Percentiles rank a stretch among this genome's conserved stretches.
Conservation (phyloP, 2,113 vertebrate genomes). For the Okapia johnstoni region DNA sequence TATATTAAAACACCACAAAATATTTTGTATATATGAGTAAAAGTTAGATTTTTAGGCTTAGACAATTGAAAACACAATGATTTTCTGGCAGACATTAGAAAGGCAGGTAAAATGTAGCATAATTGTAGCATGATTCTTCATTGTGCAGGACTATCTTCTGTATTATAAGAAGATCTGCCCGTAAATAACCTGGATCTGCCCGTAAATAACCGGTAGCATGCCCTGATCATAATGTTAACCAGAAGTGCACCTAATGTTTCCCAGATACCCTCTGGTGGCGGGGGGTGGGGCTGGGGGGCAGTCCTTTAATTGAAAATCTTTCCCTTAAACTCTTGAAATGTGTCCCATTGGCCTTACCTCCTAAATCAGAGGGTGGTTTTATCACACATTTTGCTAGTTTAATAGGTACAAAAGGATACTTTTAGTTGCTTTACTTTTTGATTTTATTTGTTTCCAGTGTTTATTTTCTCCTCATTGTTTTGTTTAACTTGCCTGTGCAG, state of each 20-base stretch:
- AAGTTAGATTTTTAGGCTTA: constrained; percentile 18
- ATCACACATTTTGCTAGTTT: constrained; percentile 14
- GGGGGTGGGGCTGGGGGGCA: neutral
- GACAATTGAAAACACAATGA: neutral
- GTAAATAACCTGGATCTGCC: constrained; percentile 4
- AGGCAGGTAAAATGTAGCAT: neutral
- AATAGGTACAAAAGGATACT: neutral
- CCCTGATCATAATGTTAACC: neutral
- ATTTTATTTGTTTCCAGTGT: neutral
- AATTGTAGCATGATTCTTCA: neutral
- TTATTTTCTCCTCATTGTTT: constrained; percentile 25
- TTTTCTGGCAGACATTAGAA: neutral
- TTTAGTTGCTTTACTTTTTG: neutral
- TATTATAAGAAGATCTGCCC: neutral
- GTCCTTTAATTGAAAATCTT: neutral
- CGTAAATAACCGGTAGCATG: neutral
- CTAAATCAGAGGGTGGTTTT: neutral
- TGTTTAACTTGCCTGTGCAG: neutral
- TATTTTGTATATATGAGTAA: constrained; percentile 6
- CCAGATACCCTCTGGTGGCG: neutral
- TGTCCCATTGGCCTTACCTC: neutral
- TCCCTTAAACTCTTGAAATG: neutral
- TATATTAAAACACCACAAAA: neutral
- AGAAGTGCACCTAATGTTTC: neutral
- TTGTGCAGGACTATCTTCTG: neutral